A percentile compares a stretch with the other conserved stretches of the same genome.
phyloP scores from a whole-genome alignment of 2,113 vertebrate species.

The Rhea pennata region DNA sequence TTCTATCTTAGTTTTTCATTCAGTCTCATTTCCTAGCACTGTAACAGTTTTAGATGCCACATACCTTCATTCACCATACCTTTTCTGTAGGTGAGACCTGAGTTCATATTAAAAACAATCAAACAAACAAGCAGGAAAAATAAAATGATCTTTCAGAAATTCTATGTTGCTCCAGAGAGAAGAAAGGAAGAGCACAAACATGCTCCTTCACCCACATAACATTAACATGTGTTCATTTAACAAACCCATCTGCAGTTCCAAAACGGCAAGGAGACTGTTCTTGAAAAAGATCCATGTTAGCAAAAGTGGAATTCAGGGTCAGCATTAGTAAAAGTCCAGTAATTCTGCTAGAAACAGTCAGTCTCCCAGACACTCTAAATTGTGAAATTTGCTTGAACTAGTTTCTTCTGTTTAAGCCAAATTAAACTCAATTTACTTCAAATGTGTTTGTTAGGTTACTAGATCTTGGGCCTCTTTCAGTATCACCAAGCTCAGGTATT shows the following conservation, averaged over 20 bases:
- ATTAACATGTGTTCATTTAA: not conserved
- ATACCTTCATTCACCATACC: not conserved
- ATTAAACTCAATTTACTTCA: not conserved
- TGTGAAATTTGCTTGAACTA: not conserved
- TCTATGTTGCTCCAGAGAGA: not conserved
- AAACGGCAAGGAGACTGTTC: rapidly evolving
- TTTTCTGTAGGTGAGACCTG: not conserved
- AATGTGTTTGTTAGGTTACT: not conserved
- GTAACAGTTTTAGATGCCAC: not conserved
- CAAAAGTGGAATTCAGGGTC: not conserved
- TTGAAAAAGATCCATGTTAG: not conserved
- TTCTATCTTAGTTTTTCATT: not conserved
- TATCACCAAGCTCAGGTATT: not conserved
- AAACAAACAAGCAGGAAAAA: not conserved
- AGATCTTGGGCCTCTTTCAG: not conserved
- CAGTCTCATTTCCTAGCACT: not conserved
- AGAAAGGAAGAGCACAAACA: not conserved
- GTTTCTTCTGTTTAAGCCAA: not conserved
- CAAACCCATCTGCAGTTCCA: not conserved
- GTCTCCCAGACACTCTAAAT: not conserved
- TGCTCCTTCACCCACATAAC: not conserved
- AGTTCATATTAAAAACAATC: not conserved
- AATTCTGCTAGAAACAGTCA: not conserved
- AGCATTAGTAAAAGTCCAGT: not conserved
- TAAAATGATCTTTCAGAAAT: not conserved